These are phyloP conservation scores for Rhincodon typus DNA, from an alignment of 2,797 vertebrate species.

Conservation along the genomic window DNA sequence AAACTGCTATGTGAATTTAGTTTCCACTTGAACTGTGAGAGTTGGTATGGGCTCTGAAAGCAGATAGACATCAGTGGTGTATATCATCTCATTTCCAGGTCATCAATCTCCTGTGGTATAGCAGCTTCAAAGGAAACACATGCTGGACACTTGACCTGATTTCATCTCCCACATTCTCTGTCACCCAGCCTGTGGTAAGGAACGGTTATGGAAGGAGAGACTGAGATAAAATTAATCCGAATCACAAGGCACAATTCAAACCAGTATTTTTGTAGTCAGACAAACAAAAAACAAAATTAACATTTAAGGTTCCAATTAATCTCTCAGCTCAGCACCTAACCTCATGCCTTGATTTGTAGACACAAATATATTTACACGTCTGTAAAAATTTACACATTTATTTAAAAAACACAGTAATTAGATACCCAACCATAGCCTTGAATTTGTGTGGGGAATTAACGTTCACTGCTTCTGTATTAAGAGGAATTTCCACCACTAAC, in stretches of 20 bases:
- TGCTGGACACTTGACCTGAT: background rate
- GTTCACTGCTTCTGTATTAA: background rate
- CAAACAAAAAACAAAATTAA: constrained; percentile 3
- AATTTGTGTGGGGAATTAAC: background rate
- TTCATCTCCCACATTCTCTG: background rate
- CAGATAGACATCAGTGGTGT: background rate
- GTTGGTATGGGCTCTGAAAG: background rate
- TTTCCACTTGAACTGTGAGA: background rate
- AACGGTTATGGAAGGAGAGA: background rate
- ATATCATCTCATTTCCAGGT: background rate
- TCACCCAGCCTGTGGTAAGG: background rate
- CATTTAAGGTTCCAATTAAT: background rate
- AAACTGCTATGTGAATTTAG: background rate
- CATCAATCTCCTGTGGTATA: background rate
- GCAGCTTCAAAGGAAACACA: background rate
- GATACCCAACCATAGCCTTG: background rate
- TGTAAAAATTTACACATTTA: constrained; percentile 4
- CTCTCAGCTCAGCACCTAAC: background rate
- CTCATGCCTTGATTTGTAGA: no score
- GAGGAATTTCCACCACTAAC: background rate
- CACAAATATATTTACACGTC: background rate
- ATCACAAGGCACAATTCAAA: background rate
- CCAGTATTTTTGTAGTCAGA: background rate
- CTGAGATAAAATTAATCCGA: background rate
- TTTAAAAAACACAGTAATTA: background rate